These are phyloP conservation scores for Valencia hispanica DNA, from an alignment of 2,797 vertebrate species.

Conservation along the genomic window DNA sequence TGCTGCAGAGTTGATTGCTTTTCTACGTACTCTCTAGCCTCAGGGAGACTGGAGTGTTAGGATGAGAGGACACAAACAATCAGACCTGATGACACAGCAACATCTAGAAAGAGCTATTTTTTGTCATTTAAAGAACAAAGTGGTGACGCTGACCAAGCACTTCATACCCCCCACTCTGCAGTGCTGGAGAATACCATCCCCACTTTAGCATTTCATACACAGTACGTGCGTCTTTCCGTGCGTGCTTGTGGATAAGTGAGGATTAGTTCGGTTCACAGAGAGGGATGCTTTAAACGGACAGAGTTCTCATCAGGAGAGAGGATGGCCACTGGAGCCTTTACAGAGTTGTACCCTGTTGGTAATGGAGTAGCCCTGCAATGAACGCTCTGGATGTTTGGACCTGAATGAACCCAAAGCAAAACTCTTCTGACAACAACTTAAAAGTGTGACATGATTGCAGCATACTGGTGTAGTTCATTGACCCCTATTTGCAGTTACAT, in stretches of 20 bases:
- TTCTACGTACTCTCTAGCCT: conserved; percentile 44
- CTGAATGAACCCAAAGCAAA: conserved; percentile 10
- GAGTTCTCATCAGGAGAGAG: conserved; percentile 47
- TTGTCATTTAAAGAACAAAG: conserved; percentile 67
- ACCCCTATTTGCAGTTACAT: background rate
- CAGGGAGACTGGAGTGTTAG: conserved; percentile 41
- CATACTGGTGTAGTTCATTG: conserved; percentile 11
- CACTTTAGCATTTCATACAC: conserved; percentile 41
- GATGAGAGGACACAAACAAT: conserved; percentile 62
- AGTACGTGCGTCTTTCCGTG: conserved; percentile 28
- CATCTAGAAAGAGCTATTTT: conserved; percentile 51
- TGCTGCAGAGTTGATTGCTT: conserved; percentile 38
- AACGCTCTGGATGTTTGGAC: conserved; percentile 34
- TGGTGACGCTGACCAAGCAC: conserved; percentile 65
- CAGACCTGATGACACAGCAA: conserved; percentile 70
- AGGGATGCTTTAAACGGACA: conserved; percentile 51
- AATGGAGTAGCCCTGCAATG: conserved; percentile 22
- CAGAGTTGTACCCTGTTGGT: conserved; percentile 36
- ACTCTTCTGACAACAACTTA: conserved; percentile 7
- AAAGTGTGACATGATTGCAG: conserved; percentile 3
- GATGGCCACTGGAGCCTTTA: conserved; percentile 49
- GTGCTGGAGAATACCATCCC: conserved; percentile 42
- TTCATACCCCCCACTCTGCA: conserved; percentile 28
- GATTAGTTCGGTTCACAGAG: conserved; percentile 50
- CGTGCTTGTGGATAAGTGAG: conserved; percentile 27